A percentile compares a stretch with the other conserved stretches of the same genome.
These are phyloP conservation scores for Achatina immaculata DNA, from an alignment of 1,140 invertebrate genomes.

Conservation along the genomic window DNA sequence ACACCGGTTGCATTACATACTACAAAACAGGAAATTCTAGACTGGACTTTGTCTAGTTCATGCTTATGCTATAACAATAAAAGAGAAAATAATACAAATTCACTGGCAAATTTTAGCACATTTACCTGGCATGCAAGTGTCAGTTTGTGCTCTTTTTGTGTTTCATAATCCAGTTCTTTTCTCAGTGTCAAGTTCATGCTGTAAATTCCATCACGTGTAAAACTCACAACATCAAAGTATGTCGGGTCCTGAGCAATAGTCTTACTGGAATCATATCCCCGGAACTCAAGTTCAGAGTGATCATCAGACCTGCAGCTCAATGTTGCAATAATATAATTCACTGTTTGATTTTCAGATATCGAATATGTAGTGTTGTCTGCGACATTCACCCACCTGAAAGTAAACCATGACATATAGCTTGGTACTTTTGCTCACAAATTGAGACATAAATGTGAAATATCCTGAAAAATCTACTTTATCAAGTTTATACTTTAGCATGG, in stretches of 20 bases:
- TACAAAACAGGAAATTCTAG: too few relatives aligned
- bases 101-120: too few relatives aligned
- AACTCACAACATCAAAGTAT: background rate
- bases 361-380: background rate
- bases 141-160: background rate
- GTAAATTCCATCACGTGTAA: background rate
- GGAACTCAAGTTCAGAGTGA: background rate
- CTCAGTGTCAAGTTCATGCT: slow-evolving; percentile 17
- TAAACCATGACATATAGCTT: too few relatives aligned
- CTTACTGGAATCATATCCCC: background rate
- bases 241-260: background rate
- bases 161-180: background rate
- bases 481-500: too few relatives aligned
- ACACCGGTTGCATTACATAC: too few relatives aligned
- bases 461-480: too few relatives aligned
- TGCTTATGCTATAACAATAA: too few relatives aligned
- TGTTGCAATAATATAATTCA: background rate
- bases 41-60: too few relatives aligned
- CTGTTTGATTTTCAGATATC: background rate
- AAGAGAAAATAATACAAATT: too few relatives aligned
- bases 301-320: background rate
- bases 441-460: too few relatives aligned
- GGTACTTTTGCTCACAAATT: too few relatives aligned
- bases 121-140: slow-evolving; percentile 24
- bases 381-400: background rate